phyloP scores from a whole-genome alignment of 1,140 invertebrate genomes.

The Drosophila nikananu region DNA sequence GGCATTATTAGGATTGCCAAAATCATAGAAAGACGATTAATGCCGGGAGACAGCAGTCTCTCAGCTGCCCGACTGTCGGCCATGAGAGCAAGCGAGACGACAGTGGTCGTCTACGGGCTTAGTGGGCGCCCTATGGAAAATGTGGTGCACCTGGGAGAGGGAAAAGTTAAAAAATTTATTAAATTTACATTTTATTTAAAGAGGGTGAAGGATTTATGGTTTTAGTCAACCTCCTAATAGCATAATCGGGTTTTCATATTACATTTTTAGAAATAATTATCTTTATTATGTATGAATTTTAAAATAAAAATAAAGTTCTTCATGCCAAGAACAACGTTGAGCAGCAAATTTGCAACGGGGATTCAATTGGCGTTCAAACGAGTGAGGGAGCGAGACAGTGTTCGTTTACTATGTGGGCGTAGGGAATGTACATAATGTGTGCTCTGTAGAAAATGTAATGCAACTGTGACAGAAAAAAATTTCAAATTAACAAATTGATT shows the following conservation, averaged over 20 bases:
- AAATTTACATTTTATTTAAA: no score
- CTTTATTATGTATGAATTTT: background rate
- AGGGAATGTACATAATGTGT: no score
- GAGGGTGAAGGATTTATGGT: no score
- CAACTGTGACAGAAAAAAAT: background rate
- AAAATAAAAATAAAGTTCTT: background rate
- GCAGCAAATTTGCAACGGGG: slow-evolving; percentile 51
- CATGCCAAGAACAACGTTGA: background rate
- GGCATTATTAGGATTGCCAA: slow-evolving; percentile 83
- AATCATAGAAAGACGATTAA: slow-evolving; percentile 84
- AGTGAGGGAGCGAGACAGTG: background rate
- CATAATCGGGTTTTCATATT: background rate
- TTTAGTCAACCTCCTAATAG: background rate
- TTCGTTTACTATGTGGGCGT: background rate
- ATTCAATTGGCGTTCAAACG: background rate
- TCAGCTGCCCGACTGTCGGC: slow-evolving; percentile 5
- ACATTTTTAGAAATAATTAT: background rate
- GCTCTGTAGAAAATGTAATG: background rate
- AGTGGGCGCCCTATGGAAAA: slow-evolving; percentile 38
- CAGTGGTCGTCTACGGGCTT: background rate
- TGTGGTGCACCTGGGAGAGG: background rate
- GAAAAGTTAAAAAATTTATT: no score
- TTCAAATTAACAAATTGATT: no score
- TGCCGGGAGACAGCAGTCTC: slow-evolving; percentile 31
- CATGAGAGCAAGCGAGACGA: slow-evolving; percentile 51